A percentile compares a stretch with the other conserved stretches of the same genome.
Conservation (phyloP, 2,888 invertebrate genomes). For the Dryomyza anilis region DNA sequence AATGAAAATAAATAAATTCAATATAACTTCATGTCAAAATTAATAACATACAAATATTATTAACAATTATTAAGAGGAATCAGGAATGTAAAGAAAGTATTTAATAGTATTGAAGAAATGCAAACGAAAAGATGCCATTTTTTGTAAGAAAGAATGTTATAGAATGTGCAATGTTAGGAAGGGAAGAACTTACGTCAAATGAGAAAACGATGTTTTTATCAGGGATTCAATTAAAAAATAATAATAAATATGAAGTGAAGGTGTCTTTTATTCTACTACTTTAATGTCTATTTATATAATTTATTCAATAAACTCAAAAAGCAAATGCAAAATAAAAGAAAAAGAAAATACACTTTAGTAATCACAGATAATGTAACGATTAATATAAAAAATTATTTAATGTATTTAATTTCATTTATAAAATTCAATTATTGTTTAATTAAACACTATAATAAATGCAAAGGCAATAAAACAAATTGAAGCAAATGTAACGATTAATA, state of each 20-base stretch:
- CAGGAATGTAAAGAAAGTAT: background rate
- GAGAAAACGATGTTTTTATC: constrained; percentile 21
- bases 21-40: background rate
- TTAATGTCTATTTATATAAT: background rate
- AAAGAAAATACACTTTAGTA: no score
- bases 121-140: background rate
- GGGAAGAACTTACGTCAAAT: constrained; percentile 1
- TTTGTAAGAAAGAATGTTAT: background rate
- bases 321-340: no score
- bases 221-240: constrained; percentile 17
- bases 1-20: background rate
- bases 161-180: background rate
- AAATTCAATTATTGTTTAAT: background rate
- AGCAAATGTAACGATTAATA: no score
- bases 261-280: background rate
- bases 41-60: background rate
- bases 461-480: no score
- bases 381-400: background rate
- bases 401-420: background rate
- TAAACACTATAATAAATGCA: background rate
- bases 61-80: background rate
- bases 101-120: background rate
- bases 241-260: background rate
- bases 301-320: background rate
- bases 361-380: no score